A percentile compares a stretch with the other conserved stretches of the same genome.
Evolutionary conservation across 2,797 vertebrate genomes (phyloP).

Genomic region (Eurystomus glaucurus): DNA sequence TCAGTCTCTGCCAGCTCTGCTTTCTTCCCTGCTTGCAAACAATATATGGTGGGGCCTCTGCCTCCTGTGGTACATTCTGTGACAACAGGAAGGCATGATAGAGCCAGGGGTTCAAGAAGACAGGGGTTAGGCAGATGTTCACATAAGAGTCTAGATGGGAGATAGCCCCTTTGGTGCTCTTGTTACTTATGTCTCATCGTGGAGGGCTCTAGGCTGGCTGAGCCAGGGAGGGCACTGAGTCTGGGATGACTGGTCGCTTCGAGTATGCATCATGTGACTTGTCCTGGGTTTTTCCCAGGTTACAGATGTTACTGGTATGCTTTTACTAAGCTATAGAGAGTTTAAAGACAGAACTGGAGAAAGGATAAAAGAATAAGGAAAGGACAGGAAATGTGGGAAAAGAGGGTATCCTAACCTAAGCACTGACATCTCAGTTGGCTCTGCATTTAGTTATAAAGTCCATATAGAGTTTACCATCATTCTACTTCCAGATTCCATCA

Average conservation of each 20-base stretch:
- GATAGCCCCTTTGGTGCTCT: not conserved
- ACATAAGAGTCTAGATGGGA: not conserved
- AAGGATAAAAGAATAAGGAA: not conserved
- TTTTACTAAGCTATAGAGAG: not conserved
- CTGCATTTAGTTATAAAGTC: not conserved
- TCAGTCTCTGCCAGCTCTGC: not conserved
- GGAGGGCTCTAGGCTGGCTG: not conserved
- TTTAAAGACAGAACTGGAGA: not conserved
- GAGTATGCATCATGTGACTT: not conserved
- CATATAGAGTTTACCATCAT: not conserved
- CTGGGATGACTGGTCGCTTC: not conserved
- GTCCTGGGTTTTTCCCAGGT: not conserved
- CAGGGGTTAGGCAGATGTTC: not conserved
- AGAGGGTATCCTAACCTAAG: not conserved
- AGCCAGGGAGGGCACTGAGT: not conserved
- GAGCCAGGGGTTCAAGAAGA: not conserved
- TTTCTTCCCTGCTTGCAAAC: not conserved
- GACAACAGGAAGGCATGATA: not conserved
- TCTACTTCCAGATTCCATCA: not conserved
- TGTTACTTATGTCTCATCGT: fast-evolving
- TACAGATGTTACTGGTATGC: not conserved
- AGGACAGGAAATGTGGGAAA: not conserved
- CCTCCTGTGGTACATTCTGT: not conserved
- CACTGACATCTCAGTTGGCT: not conserved
- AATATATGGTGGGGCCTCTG: not conserved